Evolutionary conservation across 2,113 vertebrate species (phyloP), one percentile per base, ranked within the genome.

Genomic region (Cyanoderma ruficeps): DNA sequence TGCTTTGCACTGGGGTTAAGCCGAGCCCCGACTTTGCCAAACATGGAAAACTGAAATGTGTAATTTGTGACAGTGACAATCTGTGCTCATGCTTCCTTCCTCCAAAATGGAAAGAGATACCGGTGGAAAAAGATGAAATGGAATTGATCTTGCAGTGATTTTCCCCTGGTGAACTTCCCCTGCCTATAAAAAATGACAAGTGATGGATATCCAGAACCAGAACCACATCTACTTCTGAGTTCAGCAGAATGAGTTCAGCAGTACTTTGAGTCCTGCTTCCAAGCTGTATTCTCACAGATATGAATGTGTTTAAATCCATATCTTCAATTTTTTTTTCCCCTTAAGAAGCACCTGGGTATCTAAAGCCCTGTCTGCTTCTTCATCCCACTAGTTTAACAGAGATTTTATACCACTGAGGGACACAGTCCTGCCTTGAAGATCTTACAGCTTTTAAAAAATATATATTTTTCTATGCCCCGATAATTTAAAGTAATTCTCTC

Each of bases 161-260:
- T 83, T 90, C n/a, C 11, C 12, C 35, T 50, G 25, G 3, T 27
- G 16, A 0, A 1, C 2, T 49, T 16, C 6, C 4, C 12, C 5
- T 68, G 6, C 8, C 33, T 63, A 35, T 52, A 37, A 63, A 88
- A 93, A 65, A 31, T 11, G 67, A 28, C 20, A 53, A 13, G 7
- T 24, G 18, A 53, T 76, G 37, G 20, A 31, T 44, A 64, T 56
- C 27, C 57, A 76, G 30, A 78, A 78, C 7, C 35, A 71, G 33
- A 87, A 49, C 47, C 47, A 49, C 13, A 49, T 49, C 23, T 49
- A 14, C 47, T 49, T 49, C 47, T 49, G 47, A 49, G 47, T 49
- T 49, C 47, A 49, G 47, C 47, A 49, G 47, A 24, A 49, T 49
- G 47, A 49, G 22, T 49, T 49, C 23, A 24, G 23, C 47, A 49